These are phyloP conservation scores for Merops nubicus DNA, from an alignment of 2,113 vertebrate genomes.

Conservation along the genomic window DNA sequence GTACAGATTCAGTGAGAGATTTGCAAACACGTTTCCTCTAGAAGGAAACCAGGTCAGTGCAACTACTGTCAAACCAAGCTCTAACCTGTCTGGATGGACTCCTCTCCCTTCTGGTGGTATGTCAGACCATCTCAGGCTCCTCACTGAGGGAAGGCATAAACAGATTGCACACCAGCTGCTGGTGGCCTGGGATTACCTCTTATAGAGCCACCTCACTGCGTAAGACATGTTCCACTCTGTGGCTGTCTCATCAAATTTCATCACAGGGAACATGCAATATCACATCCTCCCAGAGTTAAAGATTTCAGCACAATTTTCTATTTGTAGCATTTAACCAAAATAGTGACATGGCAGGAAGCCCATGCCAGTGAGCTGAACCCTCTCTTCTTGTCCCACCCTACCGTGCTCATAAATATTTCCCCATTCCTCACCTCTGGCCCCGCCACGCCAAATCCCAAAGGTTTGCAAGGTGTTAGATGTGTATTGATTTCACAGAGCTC, in stretches of 20 bases:
- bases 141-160: not conserved
- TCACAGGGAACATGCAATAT: not conserved
- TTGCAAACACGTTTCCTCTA: not conserved
- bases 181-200: not conserved
- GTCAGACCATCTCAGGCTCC: not conserved
- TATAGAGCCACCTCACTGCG: not conserved
- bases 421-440: not conserved
- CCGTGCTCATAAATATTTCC: not conserved
- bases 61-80: not conserved
- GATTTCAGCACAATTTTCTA: not conserved
- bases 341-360: not conserved
- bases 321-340: not conserved
- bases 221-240: not conserved
- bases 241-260: not conserved
- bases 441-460: not conserved
- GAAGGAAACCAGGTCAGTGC: not conserved
- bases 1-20: not conserved
- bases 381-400: not conserved
- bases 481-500: not conserved
- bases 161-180: not conserved
- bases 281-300: not conserved
- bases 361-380: not conserved
- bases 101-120: not conserved
- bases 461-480: not conserved
- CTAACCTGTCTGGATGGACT: not conserved